Evolutionary conservation across 2,797 vertebrate species (phyloP), one percentile per base, ranked within the genome.

Genomic region (Hoplostethus atlanticus): DNA sequence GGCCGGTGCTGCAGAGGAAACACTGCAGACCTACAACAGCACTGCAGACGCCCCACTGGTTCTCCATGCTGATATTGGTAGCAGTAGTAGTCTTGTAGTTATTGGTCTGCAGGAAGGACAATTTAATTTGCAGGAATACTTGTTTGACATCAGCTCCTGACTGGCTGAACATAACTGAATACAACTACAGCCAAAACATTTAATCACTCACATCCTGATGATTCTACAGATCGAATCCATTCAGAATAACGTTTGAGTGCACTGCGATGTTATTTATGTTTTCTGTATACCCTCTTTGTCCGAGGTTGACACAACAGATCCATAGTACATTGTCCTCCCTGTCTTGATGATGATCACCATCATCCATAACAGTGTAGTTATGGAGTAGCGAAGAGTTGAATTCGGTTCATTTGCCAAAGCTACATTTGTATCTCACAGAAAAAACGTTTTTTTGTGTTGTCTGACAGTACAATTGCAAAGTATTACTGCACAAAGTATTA

Each of bases 1-100:
- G 81, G 71, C 69, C 80, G 62, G 65, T 83, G 83, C 82, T 89
- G 75, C 75, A 82, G 68, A 81, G 70, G 70, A 58, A 81, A 75
- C 55, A 64, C 47, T 66, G 64, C 67, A 40, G 25, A 53, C 25
- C 25, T 40, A 13, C 48, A 17, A 10, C 52, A 5, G 28, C 59
- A 52, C 61, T 55, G 25, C 16, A 59, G 56, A 46, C 56, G 46
- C 59, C 53, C 47, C 47, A 53, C 9, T 28, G 13, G 4, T 44
- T 44, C 12, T 44, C 40, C 40, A 44, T 12, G 3, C 3, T 44
- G 42, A 44, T 44, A 44, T 15, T 12, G 13, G 42, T 15, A 12
- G 42, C 12, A 44, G 2, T 13, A 13, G 42, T 12, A 15, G 13
- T 44, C 9, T 44, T 4, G 4, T 44, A 44, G 1, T 44, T 44